Conservation (phyloP, 2,888 invertebrate genomes). For the Eupithecia inturbata region DNA sequence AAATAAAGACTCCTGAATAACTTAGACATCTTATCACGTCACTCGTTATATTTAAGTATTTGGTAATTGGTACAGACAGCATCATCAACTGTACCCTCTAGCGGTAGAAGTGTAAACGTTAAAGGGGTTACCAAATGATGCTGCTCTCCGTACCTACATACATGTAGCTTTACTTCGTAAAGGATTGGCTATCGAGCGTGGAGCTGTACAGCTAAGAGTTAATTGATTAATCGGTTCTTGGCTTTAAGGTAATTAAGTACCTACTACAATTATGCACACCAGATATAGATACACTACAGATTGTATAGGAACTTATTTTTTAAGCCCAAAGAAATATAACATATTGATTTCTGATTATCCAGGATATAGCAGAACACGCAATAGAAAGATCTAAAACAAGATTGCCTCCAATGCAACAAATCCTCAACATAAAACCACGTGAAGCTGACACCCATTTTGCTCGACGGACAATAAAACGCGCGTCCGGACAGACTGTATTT, state of each 20-base stretch:
- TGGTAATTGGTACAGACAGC: too few species aligned
- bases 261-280: neutral
- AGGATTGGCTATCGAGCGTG: neutral
- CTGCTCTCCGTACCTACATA: too few species aligned
- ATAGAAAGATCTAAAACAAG: slow-evolving; percentile 14
- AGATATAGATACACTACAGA: neutral
- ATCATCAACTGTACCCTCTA: too few species aligned
- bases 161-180: neutral
- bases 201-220: neutral
- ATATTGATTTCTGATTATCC: neutral
- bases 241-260: neutral
- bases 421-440: slow-evolving; percentile 20
- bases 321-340: neutral
- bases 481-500: slow-evolving; percentile 39
- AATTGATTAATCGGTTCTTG: neutral
- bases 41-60: neutral
- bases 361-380: neutral
- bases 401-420: slow-evolving; percentile 21
- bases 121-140: too few species aligned
- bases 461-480: slow-evolving; percentile 35
- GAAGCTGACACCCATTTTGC: slow-evolving; percentile 31
- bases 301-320: neutral
- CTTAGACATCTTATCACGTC: neutral
- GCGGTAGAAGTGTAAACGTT: too few species aligned
- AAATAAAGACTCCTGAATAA: neutral